Evolutionary conservation across 2,888 invertebrate genomes (phyloP).

Genomic region (Epiblema foenella): DNA sequence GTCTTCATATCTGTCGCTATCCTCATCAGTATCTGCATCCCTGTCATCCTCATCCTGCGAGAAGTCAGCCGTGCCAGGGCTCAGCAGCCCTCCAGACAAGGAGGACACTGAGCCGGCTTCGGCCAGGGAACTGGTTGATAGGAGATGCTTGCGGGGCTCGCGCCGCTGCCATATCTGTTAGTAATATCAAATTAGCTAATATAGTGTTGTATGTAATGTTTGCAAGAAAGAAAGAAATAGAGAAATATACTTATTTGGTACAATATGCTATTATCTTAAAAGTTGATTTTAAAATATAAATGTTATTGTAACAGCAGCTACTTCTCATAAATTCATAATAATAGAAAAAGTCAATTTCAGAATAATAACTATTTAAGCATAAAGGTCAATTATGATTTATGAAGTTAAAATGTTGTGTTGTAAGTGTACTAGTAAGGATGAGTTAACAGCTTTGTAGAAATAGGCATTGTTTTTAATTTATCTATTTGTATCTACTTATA

Average conservation of each 20-base stretch:
- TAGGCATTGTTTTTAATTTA: conserved; percentile 10
- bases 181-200: conserved; percentile 9
- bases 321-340: too few relatives aligned
- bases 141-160: conserved; percentile 93
- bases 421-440: not conserved
- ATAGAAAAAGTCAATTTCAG: too few relatives aligned
- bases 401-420: not conserved
- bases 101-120: conserved; percentile 95
- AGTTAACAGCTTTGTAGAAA: conserved; percentile 1
- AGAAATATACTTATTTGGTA: too few relatives aligned
- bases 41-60: conserved; percentile 93
- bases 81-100: conserved; percentile 92
- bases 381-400: not conserved
- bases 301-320: too few relatives aligned
- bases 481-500: not conserved
- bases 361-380: not conserved
- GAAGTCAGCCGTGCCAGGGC: conserved; percentile 90
- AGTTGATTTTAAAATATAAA: too few relatives aligned
- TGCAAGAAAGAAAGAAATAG: too few relatives aligned
- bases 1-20: conserved; percentile 94
- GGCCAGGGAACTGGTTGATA: conserved; percentile 93
- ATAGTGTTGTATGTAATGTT: not conserved
- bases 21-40: conserved; percentile 91
- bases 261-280: too few relatives aligned
- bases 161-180: conserved; percentile 92